phyloP scores from a whole-genome alignment of 2,888 invertebrate genomes.

The Petrolisthes cinctipes region DNA sequence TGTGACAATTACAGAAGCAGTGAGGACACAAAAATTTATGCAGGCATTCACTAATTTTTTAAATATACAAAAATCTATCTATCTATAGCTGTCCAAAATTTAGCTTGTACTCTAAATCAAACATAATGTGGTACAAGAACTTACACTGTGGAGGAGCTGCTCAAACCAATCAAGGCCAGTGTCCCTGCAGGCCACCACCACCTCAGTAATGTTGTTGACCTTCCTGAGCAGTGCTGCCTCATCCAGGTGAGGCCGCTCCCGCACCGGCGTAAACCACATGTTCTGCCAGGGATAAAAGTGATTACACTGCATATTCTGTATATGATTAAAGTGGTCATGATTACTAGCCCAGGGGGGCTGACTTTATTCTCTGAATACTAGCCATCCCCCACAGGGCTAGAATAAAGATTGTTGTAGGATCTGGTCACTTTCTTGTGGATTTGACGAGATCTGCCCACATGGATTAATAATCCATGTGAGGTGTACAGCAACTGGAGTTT shows the following conservation, averaged over 20 bases:
- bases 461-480: too few species aligned
- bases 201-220: slow-evolving; percentile 97
- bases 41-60: background rate
- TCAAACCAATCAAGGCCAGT: slow-evolving; percentile 95
- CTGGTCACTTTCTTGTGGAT: too few species aligned
- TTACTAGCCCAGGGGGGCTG: too few species aligned
- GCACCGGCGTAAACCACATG: slow-evolving; percentile 98
- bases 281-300: slow-evolving; percentile 75
- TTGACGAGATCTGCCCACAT: too few species aligned
- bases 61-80: slow-evolving; percentile 7
- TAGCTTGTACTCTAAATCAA: background rate
- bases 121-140: slow-evolving; percentile 68
- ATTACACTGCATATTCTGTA: background rate
- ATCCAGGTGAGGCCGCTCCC: slow-evolving; percentile 75
- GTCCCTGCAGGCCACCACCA: slow-evolving; percentile 87
- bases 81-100: background rate
- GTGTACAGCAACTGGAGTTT: too few species aligned
- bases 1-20: slow-evolving; percentile 69
- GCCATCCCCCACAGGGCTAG: too few species aligned
- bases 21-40: background rate
- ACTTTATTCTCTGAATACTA: too few species aligned
- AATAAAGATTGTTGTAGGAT: too few species aligned
- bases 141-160: slow-evolving; percentile 89
- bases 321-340: too few species aligned
- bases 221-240: slow-evolving; percentile 78